These are phyloP conservation scores for Teleiodes luculella DNA, from an alignment of 2,888 invertebrate species.

Conservation along the genomic window DNA sequence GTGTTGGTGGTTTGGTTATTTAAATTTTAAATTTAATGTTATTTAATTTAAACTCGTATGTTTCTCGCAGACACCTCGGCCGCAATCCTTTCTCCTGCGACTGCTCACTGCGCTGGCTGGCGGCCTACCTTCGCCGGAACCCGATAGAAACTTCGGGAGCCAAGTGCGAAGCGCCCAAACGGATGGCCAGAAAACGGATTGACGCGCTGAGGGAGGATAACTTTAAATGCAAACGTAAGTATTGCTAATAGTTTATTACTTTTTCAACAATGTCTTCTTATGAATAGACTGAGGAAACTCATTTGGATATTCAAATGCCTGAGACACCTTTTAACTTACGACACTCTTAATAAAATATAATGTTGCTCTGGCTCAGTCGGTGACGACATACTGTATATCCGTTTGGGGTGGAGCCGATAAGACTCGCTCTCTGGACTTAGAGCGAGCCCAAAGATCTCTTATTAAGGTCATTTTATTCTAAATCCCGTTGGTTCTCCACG, in stretches of 20 bases:
- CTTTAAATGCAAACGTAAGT: conserved; percentile 92
- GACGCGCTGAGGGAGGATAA: conserved; percentile 94
- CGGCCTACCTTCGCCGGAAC: conserved; percentile 92
- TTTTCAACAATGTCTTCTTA: no score
- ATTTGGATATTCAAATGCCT: neutral
- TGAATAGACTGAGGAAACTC: neutral
- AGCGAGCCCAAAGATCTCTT: conserved; percentile 17
- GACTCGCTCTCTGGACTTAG: conserved; percentile 9
- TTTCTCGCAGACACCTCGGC: conserved; percentile 96
- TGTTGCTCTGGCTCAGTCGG: conserved; percentile 12
- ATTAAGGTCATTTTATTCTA: conserved; percentile 17
- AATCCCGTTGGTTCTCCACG: conserved; percentile 13
- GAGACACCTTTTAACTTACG: neutral
- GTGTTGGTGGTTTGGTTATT: no score
- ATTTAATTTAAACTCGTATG: no score
- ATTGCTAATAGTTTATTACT: no score
- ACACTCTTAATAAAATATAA: conserved; percentile 10
- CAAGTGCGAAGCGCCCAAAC: conserved; percentile 94
- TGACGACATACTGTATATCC: conserved; percentile 15
- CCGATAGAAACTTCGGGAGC: conserved; percentile 98
- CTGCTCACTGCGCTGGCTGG: conserved; percentile 97
- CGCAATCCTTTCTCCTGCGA: conserved; percentile 99
- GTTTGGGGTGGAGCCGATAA: conserved; percentile 19
- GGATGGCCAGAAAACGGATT: conserved; percentile 93
- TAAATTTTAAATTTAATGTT: no score